Evolutionary conservation across 35 echinoderm and acorn worm genomes (phyloP).

Genomic region (Stichopus chloronotus): DNA sequence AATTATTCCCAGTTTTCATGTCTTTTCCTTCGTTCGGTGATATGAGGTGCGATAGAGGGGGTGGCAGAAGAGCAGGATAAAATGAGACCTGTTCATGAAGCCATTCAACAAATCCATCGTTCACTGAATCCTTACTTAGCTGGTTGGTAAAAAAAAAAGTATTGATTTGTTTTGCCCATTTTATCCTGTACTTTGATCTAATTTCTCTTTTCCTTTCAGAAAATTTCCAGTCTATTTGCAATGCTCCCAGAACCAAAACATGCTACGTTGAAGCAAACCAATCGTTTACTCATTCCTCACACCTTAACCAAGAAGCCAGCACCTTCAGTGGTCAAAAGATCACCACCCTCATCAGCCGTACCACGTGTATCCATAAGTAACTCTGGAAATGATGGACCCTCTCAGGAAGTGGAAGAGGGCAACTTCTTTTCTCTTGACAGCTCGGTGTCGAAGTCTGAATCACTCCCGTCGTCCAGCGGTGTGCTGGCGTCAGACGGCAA

Average conservation of each 20-base stretch:
- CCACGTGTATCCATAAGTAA: constrained; percentile 19
- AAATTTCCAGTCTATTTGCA: constrained; percentile 79
- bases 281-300: constrained; percentile 84
- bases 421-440: constrained; percentile 65
- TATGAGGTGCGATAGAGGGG: neutral
- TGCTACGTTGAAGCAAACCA: constrained; percentile 73
- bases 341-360: constrained; percentile 4
- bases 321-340: neutral
- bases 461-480: neutral
- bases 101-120: neutral
- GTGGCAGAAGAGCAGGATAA: neutral
- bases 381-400: constrained; percentile 58
- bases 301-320: constrained; percentile 81
- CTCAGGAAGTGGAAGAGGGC: constrained; percentile 21
- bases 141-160: neutral
- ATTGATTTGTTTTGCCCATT: neutral
- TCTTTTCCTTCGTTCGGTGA: neutral
- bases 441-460: neutral
- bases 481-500: neutral
- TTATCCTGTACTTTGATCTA: neutral
- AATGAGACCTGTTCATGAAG: neutral
- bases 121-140: neutral
- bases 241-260: constrained; percentile 78
- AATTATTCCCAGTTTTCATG: too few relatives aligned
- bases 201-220: constrained; percentile 26